Conservation (phyloP, 2,113 vertebrate species). For the Bolborhynchus lineola region DNA sequence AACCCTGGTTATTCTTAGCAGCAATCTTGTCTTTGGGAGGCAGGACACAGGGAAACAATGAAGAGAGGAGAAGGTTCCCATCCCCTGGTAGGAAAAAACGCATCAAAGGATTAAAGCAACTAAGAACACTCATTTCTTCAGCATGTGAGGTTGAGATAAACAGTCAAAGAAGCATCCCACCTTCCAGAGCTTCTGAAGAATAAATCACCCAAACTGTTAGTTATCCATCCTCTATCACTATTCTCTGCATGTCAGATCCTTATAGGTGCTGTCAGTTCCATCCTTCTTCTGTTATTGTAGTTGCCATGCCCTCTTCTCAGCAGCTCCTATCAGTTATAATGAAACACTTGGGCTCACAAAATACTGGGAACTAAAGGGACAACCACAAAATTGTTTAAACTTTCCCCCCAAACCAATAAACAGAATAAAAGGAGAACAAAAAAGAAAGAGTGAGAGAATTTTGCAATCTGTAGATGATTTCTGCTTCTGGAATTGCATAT, state of each 20-base stretch:
- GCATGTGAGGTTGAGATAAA: conserved; percentile 2
- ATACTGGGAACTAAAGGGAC: conserved; percentile 9
- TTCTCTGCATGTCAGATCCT: conserved; percentile 14
- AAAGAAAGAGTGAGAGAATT: conserved; percentile 15
- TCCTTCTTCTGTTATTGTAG: conserved; percentile 2
- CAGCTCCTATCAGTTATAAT: conserved; percentile 11
- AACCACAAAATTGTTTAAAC: neutral
- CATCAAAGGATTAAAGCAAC: neutral
- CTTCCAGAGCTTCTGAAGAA: conserved; percentile 36
- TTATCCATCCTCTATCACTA: conserved; percentile 47
- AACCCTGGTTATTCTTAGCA: neutral
- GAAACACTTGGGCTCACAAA: neutral
- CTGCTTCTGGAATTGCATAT: conserved; percentile 46
- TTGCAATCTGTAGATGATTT: conserved; percentile 61
- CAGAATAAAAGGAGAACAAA: neutral
- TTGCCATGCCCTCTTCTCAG: neutral
- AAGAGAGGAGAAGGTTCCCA: neutral
- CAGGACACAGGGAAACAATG: neutral
- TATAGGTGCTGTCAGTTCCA: neutral
- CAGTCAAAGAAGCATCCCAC: neutral
- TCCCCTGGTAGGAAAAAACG: neutral
- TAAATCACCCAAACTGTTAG: conserved; percentile 51
- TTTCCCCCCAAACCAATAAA: neutral
- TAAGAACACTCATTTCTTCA: neutral
- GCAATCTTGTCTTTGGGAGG: neutral